phyloP scores from a whole-genome alignment of 1,140 invertebrate genomes.

The Temnothorax nylanderi region DNA sequence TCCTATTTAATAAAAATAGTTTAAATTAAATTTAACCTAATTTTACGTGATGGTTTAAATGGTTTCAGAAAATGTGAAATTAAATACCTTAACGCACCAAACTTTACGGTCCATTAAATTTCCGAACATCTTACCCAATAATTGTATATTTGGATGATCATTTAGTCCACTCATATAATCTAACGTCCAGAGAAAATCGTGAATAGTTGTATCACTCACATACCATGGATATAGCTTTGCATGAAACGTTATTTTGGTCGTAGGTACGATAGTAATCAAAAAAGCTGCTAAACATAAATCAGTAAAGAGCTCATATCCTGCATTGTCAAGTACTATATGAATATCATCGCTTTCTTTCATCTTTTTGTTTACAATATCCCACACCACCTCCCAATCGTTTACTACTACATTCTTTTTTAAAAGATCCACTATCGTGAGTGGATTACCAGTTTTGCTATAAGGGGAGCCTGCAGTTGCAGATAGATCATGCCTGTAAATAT shows the following conservation, averaged over 20 bases:
- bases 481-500: conserved; percentile 91
- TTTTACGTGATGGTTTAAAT: neutral
- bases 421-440: conserved; percentile 88
- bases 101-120: conserved; percentile 85
- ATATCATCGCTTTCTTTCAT: conserved; percentile 74
- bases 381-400: conserved; percentile 88
- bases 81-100: conserved; percentile 83
- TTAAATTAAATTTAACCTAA: conserved; percentile 19
- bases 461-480: conserved; percentile 92
- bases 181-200: conserved; percentile 92
- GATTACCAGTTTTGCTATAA: conserved; percentile 86
- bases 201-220: conserved; percentile 94
- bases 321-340: conserved; percentile 97
- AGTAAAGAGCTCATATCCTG: conserved; percentile 96
- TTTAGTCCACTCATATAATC: conserved; percentile 82
- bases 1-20: conserved; percentile 73
- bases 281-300: conserved; percentile 96
- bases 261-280: conserved; percentile 89
- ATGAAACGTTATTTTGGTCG: conserved; percentile 92
- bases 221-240: conserved; percentile 98
- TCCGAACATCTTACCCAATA: conserved; percentile 87
- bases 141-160: conserved; percentile 76
- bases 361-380: conserved; percentile 81
- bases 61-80: neutral
- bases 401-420: conserved; percentile 90